phyloP scores from a whole-genome alignment of 1,140 invertebrate species.

The Armadillidium nasatum region DNA sequence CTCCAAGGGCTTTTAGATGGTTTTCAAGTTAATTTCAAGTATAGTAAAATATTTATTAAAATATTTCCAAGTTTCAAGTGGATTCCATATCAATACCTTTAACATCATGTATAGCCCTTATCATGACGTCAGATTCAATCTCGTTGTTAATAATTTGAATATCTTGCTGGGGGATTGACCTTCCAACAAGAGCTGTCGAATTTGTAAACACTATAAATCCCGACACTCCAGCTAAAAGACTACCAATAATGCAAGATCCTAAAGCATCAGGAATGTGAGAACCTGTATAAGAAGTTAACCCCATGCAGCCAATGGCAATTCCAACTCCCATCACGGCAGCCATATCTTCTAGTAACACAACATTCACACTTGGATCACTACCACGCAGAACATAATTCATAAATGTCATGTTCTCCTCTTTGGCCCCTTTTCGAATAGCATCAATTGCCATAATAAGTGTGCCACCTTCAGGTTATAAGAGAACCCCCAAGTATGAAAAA shows the following conservation, averaged over 20 bases:
- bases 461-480: constrained; percentile 83
- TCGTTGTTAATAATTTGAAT: constrained; percentile 83
- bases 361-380: constrained; percentile 90
- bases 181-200: constrained; percentile 80
- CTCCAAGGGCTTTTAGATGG: no score
- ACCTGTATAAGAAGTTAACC: constrained; percentile 67
- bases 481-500: constrained; percentile 84
- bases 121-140: constrained; percentile 92
- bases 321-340: constrained; percentile 86
- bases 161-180: constrained; percentile 79
- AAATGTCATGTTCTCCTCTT: constrained; percentile 67
- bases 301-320: constrained; percentile 84
- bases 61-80: no score
- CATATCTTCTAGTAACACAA: constrained; percentile 92
- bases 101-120: constrained; percentile 93
- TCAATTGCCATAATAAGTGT: constrained; percentile 86
- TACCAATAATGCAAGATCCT: constrained; percentile 85
- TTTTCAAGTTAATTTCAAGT: no score
- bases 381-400: constrained; percentile 65
- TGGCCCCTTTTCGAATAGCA: constrained; percentile 78
- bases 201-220: constrained; percentile 96
- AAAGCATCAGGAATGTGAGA: constrained; percentile 79
- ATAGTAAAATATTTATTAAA: no score
- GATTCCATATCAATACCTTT: constrained; percentile 98
- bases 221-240: constrained; percentile 81